Conservation (phyloP, 2,797 vertebrate species). For the Avahi laniger region DNA sequence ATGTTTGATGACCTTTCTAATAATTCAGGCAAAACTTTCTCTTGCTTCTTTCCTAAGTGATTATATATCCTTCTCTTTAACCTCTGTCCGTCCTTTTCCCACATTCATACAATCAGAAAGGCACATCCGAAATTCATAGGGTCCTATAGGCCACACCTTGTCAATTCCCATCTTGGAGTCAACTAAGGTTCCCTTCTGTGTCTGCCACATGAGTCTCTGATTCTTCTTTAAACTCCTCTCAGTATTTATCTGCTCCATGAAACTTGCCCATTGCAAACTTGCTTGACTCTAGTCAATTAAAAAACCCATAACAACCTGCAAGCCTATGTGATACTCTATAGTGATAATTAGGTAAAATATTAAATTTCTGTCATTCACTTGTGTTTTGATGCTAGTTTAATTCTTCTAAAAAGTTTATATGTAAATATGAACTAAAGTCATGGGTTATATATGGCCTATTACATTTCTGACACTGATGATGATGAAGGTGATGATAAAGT, state of each 20-base stretch:
- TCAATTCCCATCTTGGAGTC: neutral
- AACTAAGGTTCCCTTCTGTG: neutral
- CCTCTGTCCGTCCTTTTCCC: neutral
- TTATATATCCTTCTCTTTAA: neutral
- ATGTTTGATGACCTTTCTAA: neutral
- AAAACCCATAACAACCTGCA: neutral
- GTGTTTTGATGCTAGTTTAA: neutral
- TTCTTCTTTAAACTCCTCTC: neutral
- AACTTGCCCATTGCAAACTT: neutral
- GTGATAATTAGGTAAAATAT: neutral
- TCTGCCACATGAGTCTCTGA: neutral
- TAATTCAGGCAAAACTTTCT: neutral
- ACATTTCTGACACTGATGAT: neutral
- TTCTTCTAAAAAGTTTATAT: neutral
- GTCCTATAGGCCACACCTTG: no score
- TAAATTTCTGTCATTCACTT: neutral
- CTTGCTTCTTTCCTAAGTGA: neutral
- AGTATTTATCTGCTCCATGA: neutral
- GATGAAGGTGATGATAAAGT: neutral
- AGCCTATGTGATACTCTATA: neutral
- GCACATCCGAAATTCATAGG: neutral
- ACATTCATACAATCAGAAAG: neutral
- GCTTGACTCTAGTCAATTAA: neutral
- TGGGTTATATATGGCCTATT: neutral
- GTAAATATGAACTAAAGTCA: neutral